These are phyloP conservation scores for Andrena chrysosceles DNA, from an alignment of 2,888 invertebrate genomes.

Conservation along the genomic window DNA sequence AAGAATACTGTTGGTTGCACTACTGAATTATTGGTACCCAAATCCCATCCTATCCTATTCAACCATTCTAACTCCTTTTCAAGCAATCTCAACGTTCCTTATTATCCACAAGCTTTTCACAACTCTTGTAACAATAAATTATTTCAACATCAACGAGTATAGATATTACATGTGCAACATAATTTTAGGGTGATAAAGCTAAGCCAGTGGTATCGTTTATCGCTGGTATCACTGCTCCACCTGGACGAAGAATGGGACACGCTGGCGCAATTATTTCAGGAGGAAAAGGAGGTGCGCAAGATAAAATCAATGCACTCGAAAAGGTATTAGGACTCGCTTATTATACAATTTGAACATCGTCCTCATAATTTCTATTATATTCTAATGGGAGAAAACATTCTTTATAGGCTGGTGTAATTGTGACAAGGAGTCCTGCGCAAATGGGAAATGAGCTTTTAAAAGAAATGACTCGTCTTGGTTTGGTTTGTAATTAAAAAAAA, in stretches of 20 bases:
- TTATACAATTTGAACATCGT: background rate
- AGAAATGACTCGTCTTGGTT: slow-evolving; percentile 93
- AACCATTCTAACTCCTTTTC: slow-evolving; percentile 1
- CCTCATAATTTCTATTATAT: background rate
- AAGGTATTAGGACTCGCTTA: slow-evolving; percentile 84
- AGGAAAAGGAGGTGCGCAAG: slow-evolving; percentile 98
- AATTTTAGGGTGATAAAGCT: slow-evolving; percentile 91
- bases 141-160: background rate
- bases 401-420: slow-evolving; percentile 93
- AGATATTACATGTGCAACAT: slow-evolving; percentile 7
- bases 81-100: slow-evolving; percentile 16
- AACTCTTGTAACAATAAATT: slow-evolving; percentile 16
- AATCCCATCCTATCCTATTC: slow-evolving; percentile 34
- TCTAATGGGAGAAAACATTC: slow-evolving; percentile 1
- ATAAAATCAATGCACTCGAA: slow-evolving; percentile 98
- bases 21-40: slow-evolving; percentile 64
- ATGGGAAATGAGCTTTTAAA: slow-evolving; percentile 96
- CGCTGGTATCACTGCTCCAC: slow-evolving; percentile 99
- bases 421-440: slow-evolving; percentile 97
- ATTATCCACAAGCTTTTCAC: background rate
- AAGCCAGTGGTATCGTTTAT: slow-evolving; percentile 99
- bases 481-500: slow-evolving; percentile 79
- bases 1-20: slow-evolving; percentile 90
- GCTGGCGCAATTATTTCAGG: slow-evolving; percentile 99
- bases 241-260: slow-evolving; percentile 99